phyloP scores from a whole-genome alignment of 2,888 invertebrate species.

The Bombylius major region DNA sequence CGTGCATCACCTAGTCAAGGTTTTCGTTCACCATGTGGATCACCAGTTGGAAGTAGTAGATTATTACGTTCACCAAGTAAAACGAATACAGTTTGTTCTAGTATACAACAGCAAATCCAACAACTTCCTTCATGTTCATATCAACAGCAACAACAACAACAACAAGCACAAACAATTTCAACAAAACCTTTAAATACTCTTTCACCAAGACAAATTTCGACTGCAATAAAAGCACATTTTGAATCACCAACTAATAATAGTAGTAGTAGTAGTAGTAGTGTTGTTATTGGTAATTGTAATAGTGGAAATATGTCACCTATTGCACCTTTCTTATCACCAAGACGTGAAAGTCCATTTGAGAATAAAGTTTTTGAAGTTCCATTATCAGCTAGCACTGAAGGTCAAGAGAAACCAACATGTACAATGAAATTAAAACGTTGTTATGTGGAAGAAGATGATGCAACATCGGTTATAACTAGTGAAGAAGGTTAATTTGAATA shows the following conservation, averaged over 20 bases:
- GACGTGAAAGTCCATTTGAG: slow-evolving; percentile 24
- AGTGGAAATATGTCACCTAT: slow-evolving; percentile 30
- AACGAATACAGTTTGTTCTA: background rate
- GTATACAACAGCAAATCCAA: background rate
- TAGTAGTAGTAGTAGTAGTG: too few relatives aligned
- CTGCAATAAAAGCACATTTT: slow-evolving; percentile 29
- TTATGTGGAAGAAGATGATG: slow-evolving; percentile 37
- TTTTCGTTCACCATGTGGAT: slow-evolving; percentile 36
- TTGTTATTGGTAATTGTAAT: too few relatives aligned
- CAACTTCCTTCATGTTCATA: background rate
- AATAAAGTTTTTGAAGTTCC: slow-evolving; percentile 30
- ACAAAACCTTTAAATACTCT: slow-evolving; percentile 31
- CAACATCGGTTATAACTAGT: slow-evolving; percentile 36
- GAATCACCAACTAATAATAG: slow-evolving; percentile 17
- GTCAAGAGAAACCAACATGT: slow-evolving; percentile 30
- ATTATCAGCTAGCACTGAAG: slow-evolving; percentile 23
- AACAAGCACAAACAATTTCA: slow-evolving; percentile 17
- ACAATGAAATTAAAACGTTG: slow-evolving; percentile 33
- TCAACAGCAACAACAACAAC: slow-evolving; percentile 21
- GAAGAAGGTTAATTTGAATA: slow-evolving; percentile 28
- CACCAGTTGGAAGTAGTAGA: slow-evolving; percentile 21
- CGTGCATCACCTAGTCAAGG: slow-evolving; percentile 25
- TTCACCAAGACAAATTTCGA: slow-evolving; percentile 32
- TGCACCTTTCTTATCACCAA: slow-evolving; percentile 31
- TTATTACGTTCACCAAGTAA: slow-evolving; percentile 13